Base-by-base conservation (phyloP, 2,797 vertebrate species). In the Myripristis jacobus region DNA sequence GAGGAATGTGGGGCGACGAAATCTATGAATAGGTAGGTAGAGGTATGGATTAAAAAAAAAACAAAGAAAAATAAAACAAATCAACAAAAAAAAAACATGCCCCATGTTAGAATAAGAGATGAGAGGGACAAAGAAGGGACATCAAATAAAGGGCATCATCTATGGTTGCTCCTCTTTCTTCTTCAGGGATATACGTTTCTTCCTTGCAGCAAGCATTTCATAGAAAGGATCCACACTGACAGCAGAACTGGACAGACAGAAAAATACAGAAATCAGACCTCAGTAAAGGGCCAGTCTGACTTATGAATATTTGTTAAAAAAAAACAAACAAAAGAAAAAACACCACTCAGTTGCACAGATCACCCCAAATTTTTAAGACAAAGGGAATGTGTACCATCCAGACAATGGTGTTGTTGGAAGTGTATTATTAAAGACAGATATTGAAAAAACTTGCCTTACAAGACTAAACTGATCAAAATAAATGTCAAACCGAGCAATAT, bases 211-310 rank as follows among this genome's bases (percentile, higher is more conserved):
- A 15, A 98, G 91, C 97, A 98, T 98, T 91, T 98, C 96, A 3
- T 98, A 98, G 93, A 98, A 98, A 25, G 96, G 96, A 84, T 98
- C 96, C 81, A 97, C 96, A 0, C 96, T 98, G 80, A 97, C 96
- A 0, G 96, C 96, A 4, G 96, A 96, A 79, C 96, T 97, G 89
- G 15, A 65, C 2, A 38, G 29, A 70, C 2, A 48, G 53, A 70
- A n/a, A 77, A 24, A 88, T 3, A 57, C 7, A 60, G 25, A 58
- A 18, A 6, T 21, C 5, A 7, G 7, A 21, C 44, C 15, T 43
- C 16, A 4, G 12, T 43, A 43, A 16, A 15, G 15, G 5, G 41
- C 15, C 41, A 16, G 15, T 43, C 41, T 43, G 15, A 43, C 16
- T 4, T 16, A 1, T 8, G 34, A 36, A 36, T 12, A 36, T 36